phyloP scores from a whole-genome alignment of 2,888 invertebrate species.

The Spilosoma lubricipeda region DNA sequence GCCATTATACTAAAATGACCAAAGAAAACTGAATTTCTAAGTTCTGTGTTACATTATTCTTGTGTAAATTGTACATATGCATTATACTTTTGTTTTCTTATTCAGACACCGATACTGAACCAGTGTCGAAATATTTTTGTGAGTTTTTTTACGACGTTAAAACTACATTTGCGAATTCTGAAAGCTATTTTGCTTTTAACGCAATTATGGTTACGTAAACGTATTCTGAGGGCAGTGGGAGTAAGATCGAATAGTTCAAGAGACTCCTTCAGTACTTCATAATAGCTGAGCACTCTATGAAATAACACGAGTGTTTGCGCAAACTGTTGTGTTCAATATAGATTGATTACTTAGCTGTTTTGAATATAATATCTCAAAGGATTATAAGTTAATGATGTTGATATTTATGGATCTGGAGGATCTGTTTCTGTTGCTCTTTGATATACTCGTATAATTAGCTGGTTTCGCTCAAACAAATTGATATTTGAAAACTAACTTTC shows the following conservation, averaged over 20 bases:
- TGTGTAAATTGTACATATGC: neutral
- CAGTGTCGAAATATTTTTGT: neutral
- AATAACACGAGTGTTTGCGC: constrained; percentile 40
- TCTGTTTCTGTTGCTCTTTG: neutral
- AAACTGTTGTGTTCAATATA: constrained; percentile 26
- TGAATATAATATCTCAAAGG: constrained; percentile 25
- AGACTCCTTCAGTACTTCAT: constrained; percentile 24
- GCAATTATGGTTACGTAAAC: constrained; percentile 24
- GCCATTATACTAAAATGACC: neutral
- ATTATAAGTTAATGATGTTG: constrained; percentile 3
- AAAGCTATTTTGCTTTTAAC: constrained; percentile 9
- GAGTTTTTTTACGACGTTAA: neutral
- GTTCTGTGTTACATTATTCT: neutral
- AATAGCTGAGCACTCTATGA: constrained; percentile 31
- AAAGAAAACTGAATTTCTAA: neutral
- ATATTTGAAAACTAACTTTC: too few species aligned
- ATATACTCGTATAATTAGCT: neutral
- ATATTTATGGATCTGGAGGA: too few species aligned
- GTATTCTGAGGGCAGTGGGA: constrained; percentile 26
- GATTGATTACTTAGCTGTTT: constrained; percentile 32
- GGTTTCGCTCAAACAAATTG: neutral
- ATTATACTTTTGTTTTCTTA: neutral
- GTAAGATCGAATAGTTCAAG: constrained; percentile 31
- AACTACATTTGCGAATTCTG: neutral
- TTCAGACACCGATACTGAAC: neutral